Conservation (phyloP, 2,888 invertebrate species). For the Parasteatoda lunata region DNA sequence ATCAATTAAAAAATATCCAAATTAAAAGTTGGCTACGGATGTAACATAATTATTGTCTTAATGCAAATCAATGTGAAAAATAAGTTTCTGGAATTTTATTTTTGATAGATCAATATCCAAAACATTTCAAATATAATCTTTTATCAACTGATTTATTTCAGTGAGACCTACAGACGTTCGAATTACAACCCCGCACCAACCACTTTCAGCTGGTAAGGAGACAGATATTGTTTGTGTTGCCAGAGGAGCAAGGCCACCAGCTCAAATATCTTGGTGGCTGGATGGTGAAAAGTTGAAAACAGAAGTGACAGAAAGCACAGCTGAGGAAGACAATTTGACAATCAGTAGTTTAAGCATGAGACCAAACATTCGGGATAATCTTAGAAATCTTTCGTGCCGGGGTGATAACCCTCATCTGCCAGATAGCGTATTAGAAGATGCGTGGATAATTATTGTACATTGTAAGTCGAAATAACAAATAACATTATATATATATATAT, state of each 20-base stretch:
- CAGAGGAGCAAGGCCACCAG: neutral
- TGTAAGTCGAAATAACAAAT: neutral
- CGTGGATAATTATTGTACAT: neutral
- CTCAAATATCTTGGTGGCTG: neutral
- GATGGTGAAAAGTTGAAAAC: neutral
- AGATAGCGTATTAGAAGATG: neutral
- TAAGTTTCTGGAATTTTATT: too few species aligned
- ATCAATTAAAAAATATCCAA: too few species aligned
- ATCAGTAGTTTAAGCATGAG: neutral
- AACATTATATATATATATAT: neutral
- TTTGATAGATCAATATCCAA: too few species aligned
- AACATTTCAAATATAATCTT: too few species aligned
- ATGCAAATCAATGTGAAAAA: too few species aligned
- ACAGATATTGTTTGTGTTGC: neutral
- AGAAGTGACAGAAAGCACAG: neutral
- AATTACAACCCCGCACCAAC: neutral
- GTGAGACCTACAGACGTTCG: neutral
- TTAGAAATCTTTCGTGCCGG: neutral
- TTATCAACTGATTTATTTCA: neutral
- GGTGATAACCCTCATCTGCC: neutral
- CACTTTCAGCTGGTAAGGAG: neutral
- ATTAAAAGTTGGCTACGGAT: too few species aligned
- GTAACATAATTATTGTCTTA: too few species aligned
- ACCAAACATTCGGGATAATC: neutral
- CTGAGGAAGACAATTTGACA: neutral